Evolutionary conservation across 2,888 invertebrate species (phyloP).

Genomic region (Idaea dimidiata): DNA sequence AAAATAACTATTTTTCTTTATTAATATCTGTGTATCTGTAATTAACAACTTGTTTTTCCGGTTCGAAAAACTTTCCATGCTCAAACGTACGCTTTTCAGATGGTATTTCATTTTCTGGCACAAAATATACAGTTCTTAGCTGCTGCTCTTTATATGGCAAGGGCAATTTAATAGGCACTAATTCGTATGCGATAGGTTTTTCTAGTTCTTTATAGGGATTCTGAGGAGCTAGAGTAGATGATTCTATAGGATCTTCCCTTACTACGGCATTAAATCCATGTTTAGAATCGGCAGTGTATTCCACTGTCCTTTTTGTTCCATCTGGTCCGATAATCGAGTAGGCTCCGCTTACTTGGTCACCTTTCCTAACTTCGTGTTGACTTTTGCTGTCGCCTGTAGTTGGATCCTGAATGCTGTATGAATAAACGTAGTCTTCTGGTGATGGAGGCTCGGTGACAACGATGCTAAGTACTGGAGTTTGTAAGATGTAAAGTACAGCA

Average conservation of each 20-base stretch:
- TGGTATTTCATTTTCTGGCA: conserved; percentile 48
- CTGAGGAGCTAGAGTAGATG: conserved; percentile 8
- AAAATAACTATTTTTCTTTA: neutral
- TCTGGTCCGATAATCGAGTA: conserved; percentile 72
- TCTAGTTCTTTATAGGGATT: conserved; percentile 19
- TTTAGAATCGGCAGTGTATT: conserved; percentile 73
- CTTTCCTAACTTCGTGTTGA: conserved; percentile 63
- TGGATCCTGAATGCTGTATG: conserved; percentile 78
- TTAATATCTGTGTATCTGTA: neutral
- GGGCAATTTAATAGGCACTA: conserved; percentile 26
- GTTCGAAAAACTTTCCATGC: conserved; percentile 56
- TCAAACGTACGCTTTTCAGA: conserved; percentile 31
- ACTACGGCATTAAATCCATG: conserved; percentile 79
- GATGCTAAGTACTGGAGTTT: conserved; percentile 36
- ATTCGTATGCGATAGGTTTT: conserved; percentile 22
- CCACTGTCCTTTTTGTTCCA: conserved; percentile 67
- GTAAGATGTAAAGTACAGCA: neutral
- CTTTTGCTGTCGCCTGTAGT: conserved; percentile 70
- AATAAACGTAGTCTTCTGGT: conserved; percentile 66
- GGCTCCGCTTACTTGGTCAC: conserved; percentile 63
- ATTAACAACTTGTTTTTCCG: conserved; percentile 29
- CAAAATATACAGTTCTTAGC: conserved; percentile 45
- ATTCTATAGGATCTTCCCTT: conserved; percentile 58
- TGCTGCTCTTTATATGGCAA: conserved; percentile 24
- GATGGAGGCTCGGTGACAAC: conserved; percentile 64